These are phyloP conservation scores for Tiaroga cobitis DNA, from an alignment of 2,797 vertebrate species.

Conservation along the genomic window DNA sequence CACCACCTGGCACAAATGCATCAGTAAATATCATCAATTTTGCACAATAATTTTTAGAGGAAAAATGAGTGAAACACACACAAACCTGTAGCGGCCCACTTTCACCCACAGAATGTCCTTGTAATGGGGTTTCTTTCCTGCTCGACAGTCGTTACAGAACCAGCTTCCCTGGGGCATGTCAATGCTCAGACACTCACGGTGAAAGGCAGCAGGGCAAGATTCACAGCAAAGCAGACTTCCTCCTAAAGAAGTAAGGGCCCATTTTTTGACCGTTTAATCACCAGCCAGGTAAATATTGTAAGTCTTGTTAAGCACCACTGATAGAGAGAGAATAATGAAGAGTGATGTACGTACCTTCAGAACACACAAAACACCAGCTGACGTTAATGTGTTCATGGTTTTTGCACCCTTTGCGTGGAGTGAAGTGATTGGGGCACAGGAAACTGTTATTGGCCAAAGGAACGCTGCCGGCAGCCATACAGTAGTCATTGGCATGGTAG, in stretches of 20 bases:
- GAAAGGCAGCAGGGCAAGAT: slow-evolving; percentile 99
- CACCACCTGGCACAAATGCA: slow-evolving; percentile 85
- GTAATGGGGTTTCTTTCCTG: slow-evolving; percentile 95
- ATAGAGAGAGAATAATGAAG: neutral
- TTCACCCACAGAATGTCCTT: slow-evolving; percentile 99
- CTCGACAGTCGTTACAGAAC: slow-evolving; percentile 99
- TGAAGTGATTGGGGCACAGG: slow-evolving; percentile 98
- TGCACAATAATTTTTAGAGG: neutral
- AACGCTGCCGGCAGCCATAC: slow-evolving; percentile 93
- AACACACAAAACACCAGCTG: slow-evolving; percentile 99
- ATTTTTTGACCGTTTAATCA: neutral
- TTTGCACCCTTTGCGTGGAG: slow-evolving; percentile 91
- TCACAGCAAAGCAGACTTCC: slow-evolving; percentile 98
- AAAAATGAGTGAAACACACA: neutral
- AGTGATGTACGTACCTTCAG: slow-evolving; percentile 84
- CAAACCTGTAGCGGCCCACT: slow-evolving; percentile 91
- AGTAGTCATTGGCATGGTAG: slow-evolving; percentile 96
- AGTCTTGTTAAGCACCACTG: neutral
- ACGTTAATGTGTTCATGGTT: slow-evolving; percentile 99
- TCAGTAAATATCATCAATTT: neutral
- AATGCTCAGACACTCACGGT: slow-evolving; percentile 97
- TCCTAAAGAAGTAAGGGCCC: slow-evolving; percentile 71
- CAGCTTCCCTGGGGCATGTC: slow-evolving; percentile 98
- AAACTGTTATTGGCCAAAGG: slow-evolving; percentile 97
- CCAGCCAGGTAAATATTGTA: neutral